Evolutionary conservation across 2,113 vertebrate species (phyloP).

Genomic region (Lates calcarifer): DNA sequence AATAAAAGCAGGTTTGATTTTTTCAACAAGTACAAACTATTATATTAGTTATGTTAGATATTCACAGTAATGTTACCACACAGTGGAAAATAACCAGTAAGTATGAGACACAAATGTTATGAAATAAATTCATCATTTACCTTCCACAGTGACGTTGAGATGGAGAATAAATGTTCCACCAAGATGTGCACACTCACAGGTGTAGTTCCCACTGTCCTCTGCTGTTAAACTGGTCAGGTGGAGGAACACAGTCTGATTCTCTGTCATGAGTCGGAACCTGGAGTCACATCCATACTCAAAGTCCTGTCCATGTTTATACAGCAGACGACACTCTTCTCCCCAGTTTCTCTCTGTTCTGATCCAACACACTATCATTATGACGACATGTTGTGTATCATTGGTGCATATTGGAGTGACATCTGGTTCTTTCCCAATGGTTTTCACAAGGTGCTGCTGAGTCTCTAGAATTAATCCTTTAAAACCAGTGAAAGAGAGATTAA

Average conservation of each 20-base stretch:
- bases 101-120: too few species aligned
- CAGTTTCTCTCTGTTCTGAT: neutral
- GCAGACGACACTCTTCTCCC: conserved; percentile 6
- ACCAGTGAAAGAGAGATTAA: neutral
- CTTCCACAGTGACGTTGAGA: conserved; percentile 26
- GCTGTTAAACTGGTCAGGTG: conserved; percentile 29
- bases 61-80: neutral
- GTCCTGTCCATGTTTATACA: rapidly evolving
- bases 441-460: neutral
- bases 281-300: conserved; percentile 9
- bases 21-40: too few species aligned
- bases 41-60: too few species aligned
- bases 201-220: conserved; percentile 36
- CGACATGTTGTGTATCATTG: neutral
- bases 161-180: rapidly evolving
- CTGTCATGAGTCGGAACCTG: neutral
- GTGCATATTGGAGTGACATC: conserved; percentile 6
- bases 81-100: neutral
- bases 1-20: too few species aligned
- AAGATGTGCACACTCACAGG: rapidly evolving
- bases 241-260: conserved; percentile 42
- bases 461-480: neutral
- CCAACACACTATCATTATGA: rapidly evolving
- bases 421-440: neutral
- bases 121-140: conserved; percentile 3